Evolutionary conservation across 2,797 vertebrate genomes (phyloP).

Genomic region (Hyperoplus lanceolatus): DNA sequence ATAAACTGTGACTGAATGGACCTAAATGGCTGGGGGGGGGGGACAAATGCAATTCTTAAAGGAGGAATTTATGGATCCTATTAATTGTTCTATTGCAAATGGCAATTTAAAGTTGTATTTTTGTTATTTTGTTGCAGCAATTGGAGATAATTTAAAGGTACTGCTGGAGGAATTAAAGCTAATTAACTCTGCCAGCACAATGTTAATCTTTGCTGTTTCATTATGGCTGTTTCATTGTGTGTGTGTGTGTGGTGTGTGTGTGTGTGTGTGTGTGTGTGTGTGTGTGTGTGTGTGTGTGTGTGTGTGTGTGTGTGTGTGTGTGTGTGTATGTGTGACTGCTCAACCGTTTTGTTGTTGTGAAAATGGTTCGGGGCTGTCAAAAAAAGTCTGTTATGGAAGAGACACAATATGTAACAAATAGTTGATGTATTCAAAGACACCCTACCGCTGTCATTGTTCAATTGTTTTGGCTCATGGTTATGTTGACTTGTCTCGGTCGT

Average conservation of each 20-base stretch:
- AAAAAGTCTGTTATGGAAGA: slow-evolving; percentile 19
- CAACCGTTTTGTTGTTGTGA: slow-evolving; percentile 32
- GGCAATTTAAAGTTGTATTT: slow-evolving; percentile 66
- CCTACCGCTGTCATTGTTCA: background rate
- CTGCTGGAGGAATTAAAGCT: slow-evolving; percentile 74
- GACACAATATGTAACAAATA: slow-evolving; percentile 32
- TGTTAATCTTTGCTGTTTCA: slow-evolving; percentile 70
- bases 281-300: slow-evolving; percentile 36
- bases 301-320: too few species aligned
- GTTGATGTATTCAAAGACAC: slow-evolving; percentile 26
- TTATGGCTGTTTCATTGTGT: slow-evolving; percentile 64
- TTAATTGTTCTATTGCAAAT: slow-evolving; percentile 64
- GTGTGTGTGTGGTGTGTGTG: background rate
- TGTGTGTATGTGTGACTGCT: slow-evolving; percentile 7
- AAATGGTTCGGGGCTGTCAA: slow-evolving; percentile 47
- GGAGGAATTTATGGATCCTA: slow-evolving; percentile 52
- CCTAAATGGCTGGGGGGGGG: background rate
- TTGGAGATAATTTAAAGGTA: slow-evolving; percentile 78
- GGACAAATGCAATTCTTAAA: slow-evolving; percentile 36
- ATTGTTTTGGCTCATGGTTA: slow-evolving; percentile 9
- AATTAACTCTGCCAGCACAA: slow-evolving; percentile 75
- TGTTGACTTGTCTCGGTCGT: slow-evolving; percentile 37
- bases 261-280: background rate
- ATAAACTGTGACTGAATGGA: slow-evolving; percentile 19
- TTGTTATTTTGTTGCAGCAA: slow-evolving; percentile 66